phyloP scores from a whole-genome alignment of 2,888 invertebrate genomes.

The Aphidoletes aphidimyza region DNA sequence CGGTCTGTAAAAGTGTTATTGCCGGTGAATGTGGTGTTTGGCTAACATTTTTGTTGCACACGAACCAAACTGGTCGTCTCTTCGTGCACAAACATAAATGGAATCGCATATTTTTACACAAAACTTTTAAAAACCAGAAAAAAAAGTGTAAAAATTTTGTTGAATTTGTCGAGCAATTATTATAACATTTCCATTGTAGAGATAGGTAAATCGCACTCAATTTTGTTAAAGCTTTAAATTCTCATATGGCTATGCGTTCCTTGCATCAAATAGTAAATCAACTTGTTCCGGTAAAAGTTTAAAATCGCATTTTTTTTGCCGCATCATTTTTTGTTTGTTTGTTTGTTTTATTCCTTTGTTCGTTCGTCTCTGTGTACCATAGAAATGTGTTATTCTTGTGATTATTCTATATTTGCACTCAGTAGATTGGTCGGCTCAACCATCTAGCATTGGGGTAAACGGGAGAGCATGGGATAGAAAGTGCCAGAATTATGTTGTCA shows the following conservation, averaged over 20 bases:
- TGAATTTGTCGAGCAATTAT: conserved; percentile 1
- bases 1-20: neutral
- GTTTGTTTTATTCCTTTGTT: neutral
- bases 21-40: too few relatives aligned
- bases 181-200: neutral
- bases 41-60: too few relatives aligned
- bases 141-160: conserved; percentile 10
- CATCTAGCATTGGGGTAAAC: neutral
- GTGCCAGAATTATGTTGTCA: conserved; percentile 47
- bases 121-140: neutral
- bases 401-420: conserved; percentile 17
- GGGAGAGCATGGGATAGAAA: neutral
- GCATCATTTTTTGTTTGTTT: neutral
- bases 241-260: neutral
- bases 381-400: neutral
- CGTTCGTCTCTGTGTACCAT: neutral
- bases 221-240: neutral
- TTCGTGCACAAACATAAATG: neutral
- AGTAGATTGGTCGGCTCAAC: too few relatives aligned
- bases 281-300: conserved; percentile 46
- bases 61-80: neutral
- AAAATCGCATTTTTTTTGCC: neutral
- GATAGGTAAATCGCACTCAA: neutral
- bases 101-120: neutral
- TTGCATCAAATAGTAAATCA: conserved; percentile 7